A percentile compares a stretch with the other conserved stretches of the same genome.
These are phyloP conservation scores for Ictidomys tridecemlineatus DNA, from an alignment of 2,113 vertebrate species.

Conservation along the genomic window DNA sequence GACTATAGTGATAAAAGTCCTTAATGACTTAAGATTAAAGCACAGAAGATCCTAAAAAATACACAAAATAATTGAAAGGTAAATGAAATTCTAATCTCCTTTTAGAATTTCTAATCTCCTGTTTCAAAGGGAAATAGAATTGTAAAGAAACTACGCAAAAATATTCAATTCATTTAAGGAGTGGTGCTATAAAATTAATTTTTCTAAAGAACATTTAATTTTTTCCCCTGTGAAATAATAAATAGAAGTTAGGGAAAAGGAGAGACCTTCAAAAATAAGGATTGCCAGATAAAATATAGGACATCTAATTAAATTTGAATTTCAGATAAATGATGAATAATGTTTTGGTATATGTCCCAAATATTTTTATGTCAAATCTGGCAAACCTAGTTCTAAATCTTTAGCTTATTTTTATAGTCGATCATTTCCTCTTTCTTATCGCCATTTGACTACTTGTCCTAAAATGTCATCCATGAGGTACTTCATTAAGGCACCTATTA, in stretches of 20 bases:
- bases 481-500: conserved; percentile 71
- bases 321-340: conserved; percentile 26
- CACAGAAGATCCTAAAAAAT: not conserved
- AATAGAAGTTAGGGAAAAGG: not conserved
- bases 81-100: conserved; percentile 7
- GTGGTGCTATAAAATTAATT: not conserved
- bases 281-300: not conserved
- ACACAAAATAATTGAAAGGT: not conserved
- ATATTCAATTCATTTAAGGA: conserved; percentile 1
- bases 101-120: not conserved
- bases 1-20: not conserved
- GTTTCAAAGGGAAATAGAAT: conserved; percentile 37
- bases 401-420: conserved; percentile 26
- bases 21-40: conserved; percentile 50
- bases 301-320: not conserved
- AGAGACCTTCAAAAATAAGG: not conserved
- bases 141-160: conserved; percentile 18
- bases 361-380: conserved; percentile 43
- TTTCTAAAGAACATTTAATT: not conserved
- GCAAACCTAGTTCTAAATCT: not conserved
- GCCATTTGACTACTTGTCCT: conserved; percentile 27
- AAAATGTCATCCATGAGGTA: conserved; percentile 20
- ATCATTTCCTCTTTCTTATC: conserved; percentile 22
- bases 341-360: conserved; percentile 14
- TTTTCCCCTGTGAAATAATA: conserved; percentile 16